Percentiles rank a stretch among this genome's conserved stretches.
Evolutionary conservation across 2,113 vertebrate genomes (phyloP).

Genomic region (Elgaria multicarinata): DNA sequence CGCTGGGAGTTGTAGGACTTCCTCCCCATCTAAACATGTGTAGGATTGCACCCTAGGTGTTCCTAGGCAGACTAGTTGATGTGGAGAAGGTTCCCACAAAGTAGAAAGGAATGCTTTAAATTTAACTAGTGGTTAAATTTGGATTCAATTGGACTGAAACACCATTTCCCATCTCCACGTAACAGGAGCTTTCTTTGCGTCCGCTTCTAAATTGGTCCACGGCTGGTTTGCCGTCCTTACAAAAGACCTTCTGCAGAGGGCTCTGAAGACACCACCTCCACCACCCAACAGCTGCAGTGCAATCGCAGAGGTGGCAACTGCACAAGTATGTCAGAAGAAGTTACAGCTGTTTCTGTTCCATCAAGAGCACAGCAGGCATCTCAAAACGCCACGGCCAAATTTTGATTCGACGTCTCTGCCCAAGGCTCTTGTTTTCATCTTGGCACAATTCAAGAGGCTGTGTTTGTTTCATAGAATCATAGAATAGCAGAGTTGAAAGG

Average conservation of each 20-base stretch:
- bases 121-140: constrained; percentile 40
- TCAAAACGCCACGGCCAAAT: not conserved
- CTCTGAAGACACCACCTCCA: constrained; percentile 31
- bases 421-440: not conserved
- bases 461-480: no score
- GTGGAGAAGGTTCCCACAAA: no score
- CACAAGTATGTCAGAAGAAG: constrained; percentile 54
- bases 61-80: no score
- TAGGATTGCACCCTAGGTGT: no score
- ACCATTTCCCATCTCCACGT: constrained; percentile 63
- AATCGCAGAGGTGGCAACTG: constrained; percentile 67
- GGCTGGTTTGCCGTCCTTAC: constrained; percentile 52
- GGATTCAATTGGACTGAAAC: constrained; percentile 64
- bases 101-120: not conserved
- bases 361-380: not conserved
- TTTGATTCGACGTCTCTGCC: not conserved
- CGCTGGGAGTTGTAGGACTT: no score
- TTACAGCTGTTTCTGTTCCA: constrained; percentile 57
- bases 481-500: no score
- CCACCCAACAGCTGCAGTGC: constrained; percentile 62
- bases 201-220: constrained; percentile 66
- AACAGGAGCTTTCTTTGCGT: constrained; percentile 67
- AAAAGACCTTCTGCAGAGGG: constrained; percentile 71
- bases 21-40: no score
- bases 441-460: not conserved